phyloP scores from a whole-genome alignment of 1,140 invertebrate species.

The Lithobius niger region DNA sequence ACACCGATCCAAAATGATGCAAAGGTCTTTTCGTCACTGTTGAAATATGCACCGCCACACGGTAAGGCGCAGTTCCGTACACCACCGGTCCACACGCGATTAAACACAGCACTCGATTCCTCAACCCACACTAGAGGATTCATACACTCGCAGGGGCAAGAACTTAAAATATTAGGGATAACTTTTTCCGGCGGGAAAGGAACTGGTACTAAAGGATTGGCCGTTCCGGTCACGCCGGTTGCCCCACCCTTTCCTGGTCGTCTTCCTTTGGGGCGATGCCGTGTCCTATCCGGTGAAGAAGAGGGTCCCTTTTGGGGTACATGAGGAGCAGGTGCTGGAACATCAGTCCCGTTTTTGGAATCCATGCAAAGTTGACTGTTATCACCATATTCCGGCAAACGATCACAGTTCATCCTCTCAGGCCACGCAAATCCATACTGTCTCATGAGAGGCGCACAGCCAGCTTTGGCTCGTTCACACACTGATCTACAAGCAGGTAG shows the following conservation, averaged over 20 bases:
- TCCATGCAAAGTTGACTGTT: too few species aligned
- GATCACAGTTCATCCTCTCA: constrained; percentile 86
- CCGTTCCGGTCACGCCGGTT: constrained; percentile 39
- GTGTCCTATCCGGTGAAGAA: too few species aligned
- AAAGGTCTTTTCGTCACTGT: constrained; percentile 75
- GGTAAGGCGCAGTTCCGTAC: constrained; percentile 75
- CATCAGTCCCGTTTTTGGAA: constrained; percentile 44
- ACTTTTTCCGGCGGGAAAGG: constrained; percentile 18
- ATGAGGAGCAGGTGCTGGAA: too few species aligned
- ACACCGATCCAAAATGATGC: constrained; percentile 51
- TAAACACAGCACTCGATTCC: constrained; percentile 30
- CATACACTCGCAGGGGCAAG: constrained; percentile 65
- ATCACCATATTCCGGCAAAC: constrained; percentile 64
- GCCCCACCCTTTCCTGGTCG: constrained; percentile 22
- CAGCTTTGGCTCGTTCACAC: too few species aligned
- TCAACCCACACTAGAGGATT: constrained; percentile 53
- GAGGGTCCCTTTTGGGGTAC: too few species aligned
- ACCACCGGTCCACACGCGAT: constrained; percentile 43
- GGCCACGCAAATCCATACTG: too few species aligned
- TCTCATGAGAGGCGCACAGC: too few species aligned
- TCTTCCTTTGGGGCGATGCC: not conserved
- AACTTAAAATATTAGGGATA: constrained; percentile 37
- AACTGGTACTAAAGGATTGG: constrained; percentile 13
- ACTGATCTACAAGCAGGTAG: too few species aligned
- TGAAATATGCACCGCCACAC: constrained; percentile 81